Percentiles rank a stretch among this genome's conserved stretches.
Conservation (phyloP, 92 coral and sea anemone genomes). For the Metridium senile region DNA sequence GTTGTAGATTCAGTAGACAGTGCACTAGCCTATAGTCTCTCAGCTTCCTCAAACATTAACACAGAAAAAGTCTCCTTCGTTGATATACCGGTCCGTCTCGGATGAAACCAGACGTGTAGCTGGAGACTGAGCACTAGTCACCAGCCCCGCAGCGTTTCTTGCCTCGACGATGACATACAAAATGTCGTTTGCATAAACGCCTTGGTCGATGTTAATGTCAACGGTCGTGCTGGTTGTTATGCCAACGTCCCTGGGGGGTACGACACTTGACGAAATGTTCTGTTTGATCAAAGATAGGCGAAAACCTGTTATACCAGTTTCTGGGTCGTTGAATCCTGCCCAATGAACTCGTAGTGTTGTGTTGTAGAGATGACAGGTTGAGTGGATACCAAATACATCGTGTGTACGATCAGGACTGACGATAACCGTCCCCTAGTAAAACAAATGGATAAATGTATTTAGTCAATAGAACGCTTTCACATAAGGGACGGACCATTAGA, state of each 20-base stretch:
- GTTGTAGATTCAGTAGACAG: too few relatives aligned
- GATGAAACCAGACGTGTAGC: conserved; percentile 81
- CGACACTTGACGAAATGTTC: conserved; percentile 47
- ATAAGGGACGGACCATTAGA: too few relatives aligned
- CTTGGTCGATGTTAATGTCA: conserved; percentile 38
- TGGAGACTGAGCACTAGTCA: conserved; percentile 55
- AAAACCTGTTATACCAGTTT: conserved; percentile 75
- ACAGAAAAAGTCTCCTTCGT: conserved; percentile 76
- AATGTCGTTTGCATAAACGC: conserved; percentile 62
- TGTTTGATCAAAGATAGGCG: conserved; percentile 66
- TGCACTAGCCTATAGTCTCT: too few relatives aligned
- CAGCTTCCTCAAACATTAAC: conserved; percentile 65
- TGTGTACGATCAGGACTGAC: conserved; percentile 82
- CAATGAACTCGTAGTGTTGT: conserved; percentile 80
- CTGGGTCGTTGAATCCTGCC: conserved; percentile 74
- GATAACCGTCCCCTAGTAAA: conserved; percentile 74
- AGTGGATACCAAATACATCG: conserved; percentile 74
- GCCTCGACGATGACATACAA: conserved; percentile 78
- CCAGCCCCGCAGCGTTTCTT: conserved; percentile 77
- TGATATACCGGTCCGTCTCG: conserved; percentile 38
- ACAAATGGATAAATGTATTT: neutral
- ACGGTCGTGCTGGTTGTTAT: conserved; percentile 50
- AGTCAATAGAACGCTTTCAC: too few relatives aligned
- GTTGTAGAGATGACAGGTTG: conserved; percentile 83
- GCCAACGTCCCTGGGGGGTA: conserved; percentile 53